phyloP scores from a whole-genome alignment of 2,888 invertebrate genomes.

The Odontocolon sp. region DNA sequence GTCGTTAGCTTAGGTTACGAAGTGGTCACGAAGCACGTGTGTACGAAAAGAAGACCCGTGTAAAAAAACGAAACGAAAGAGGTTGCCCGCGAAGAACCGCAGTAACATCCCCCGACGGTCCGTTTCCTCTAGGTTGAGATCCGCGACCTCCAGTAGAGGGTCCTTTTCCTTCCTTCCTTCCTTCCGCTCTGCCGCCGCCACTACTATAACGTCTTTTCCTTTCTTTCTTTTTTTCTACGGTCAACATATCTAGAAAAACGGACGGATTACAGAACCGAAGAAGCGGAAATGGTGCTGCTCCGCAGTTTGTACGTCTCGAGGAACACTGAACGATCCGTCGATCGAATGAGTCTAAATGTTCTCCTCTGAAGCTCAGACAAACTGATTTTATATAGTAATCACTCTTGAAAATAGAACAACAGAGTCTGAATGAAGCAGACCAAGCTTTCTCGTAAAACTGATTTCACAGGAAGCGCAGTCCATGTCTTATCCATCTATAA shows the following conservation, averaged over 20 bases:
- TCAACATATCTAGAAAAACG: conserved; percentile 25
- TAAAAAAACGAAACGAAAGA: conserved; percentile 11
- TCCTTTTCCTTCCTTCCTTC: conserved; percentile 48
- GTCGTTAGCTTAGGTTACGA: neutral
- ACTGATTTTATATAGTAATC: too few species aligned
- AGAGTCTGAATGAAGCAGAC: conserved; percentile 8
- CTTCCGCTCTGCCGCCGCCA: conserved; percentile 2
- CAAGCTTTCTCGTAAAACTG: conserved; percentile 12
- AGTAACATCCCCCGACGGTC: neutral
- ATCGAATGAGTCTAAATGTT: conserved; percentile 1
- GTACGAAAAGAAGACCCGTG: neutral
- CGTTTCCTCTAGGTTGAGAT: conserved; percentile 16
- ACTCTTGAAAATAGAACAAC: conserved; percentile 9
- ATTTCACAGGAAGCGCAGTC: conserved; percentile 4
- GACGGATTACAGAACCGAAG: conserved; percentile 38
- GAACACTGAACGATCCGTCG: conserved; percentile 2
- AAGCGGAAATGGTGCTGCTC: conserved; percentile 8
- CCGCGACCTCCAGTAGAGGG: conserved; percentile 14
- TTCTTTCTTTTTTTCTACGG: conserved; percentile 15
- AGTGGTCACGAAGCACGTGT: neutral
- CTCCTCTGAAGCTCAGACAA: neutral
- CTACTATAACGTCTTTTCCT: neutral
- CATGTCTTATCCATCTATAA: neutral
- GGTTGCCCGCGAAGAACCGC: neutral
- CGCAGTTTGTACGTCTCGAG: conserved; percentile 19